Percentiles rank a stretch among this genome's conserved stretches.
These are phyloP conservation scores for Mesorhabditis spiculigera DNA, from an alignment of 2,888 invertebrate species.

Conservation along the genomic window DNA sequence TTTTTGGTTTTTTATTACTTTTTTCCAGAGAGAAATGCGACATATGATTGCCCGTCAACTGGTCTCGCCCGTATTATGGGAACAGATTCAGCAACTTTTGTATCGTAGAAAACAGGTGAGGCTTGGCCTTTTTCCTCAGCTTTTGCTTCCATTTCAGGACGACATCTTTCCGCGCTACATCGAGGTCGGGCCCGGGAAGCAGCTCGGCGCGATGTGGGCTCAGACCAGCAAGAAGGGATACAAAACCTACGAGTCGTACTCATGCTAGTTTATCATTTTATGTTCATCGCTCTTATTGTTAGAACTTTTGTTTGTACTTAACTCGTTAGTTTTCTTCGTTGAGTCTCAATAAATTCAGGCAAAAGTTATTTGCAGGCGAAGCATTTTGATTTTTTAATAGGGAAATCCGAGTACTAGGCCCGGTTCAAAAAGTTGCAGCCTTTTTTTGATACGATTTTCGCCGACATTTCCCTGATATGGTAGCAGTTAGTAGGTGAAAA, in stretches of 20 bases:
- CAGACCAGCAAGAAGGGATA: slow-evolving; percentile 53
- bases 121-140: background rate
- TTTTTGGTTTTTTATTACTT: slow-evolving; percentile 5
- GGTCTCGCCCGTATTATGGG: slow-evolving; percentile 53
- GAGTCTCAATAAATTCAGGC: too few relatives aligned
- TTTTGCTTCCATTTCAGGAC: slow-evolving; percentile 21
- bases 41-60: slow-evolving; percentile 44
- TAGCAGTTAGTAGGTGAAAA: too few relatives aligned
- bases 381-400: too few relatives aligned
- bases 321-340: too few relatives aligned
- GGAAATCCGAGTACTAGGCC: too few relatives aligned
- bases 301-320: too few relatives aligned
- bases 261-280: slow-evolving; percentile 18
- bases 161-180: slow-evolving; percentile 49
- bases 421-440: too few relatives aligned
- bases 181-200: slow-evolving; percentile 55
- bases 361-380: too few relatives aligned
- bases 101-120: slow-evolving; percentile 45
- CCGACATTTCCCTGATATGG: too few relatives aligned
- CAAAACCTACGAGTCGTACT: slow-evolving; percentile 33
- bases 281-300: too few relatives aligned
- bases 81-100: slow-evolving; percentile 53
- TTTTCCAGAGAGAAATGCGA: slow-evolving; percentile 34
- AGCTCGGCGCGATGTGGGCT: slow-evolving; percentile 50
- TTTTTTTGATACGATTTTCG: too few relatives aligned